These are phyloP conservation scores for Neopipo cinnamomea DNA, from an alignment of 2,113 vertebrate genomes.

Conservation along the genomic window DNA sequence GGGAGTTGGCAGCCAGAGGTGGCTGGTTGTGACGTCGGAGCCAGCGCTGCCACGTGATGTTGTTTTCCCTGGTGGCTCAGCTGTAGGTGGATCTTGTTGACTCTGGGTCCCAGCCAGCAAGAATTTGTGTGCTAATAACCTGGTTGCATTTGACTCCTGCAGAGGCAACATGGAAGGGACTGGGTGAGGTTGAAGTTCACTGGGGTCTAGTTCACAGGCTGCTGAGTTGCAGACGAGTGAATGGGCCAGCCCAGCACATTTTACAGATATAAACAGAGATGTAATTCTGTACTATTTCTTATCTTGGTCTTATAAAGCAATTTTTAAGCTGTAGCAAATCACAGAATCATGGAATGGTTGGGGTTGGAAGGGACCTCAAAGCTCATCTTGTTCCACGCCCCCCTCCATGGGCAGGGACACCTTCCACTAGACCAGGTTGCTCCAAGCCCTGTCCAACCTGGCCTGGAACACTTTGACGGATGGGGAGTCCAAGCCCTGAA, in stretches of 20 bases:
- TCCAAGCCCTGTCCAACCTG: neutral
- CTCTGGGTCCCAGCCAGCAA: conserved; percentile 49
- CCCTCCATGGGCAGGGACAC: neutral
- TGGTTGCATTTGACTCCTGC: neutral
- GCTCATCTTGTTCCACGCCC: neutral
- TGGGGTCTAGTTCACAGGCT: neutral
- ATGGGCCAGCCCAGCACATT: neutral
- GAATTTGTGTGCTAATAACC: conserved; percentile 6
- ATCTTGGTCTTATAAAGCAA: fast-evolving
- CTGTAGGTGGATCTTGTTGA: conserved; percentile 61
- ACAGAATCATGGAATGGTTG: neutral
- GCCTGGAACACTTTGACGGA: neutral
- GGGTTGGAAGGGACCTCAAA: neutral
- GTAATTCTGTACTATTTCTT: neutral
- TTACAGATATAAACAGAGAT: fast-evolving
- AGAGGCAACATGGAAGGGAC: neutral
- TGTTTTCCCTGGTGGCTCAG: conserved; percentile 50
- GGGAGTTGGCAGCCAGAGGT: neutral
- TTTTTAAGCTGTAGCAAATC: neutral
- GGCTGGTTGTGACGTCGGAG: neutral
- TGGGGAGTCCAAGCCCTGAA: neutral
- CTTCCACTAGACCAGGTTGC: neutral
- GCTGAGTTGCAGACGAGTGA: neutral
- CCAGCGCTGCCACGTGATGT: neutral
- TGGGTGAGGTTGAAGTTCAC: conserved; percentile 24